Percentiles rank a stretch among this genome's conserved stretches.
Conservation (phyloP, 2,888 invertebrate species). For the Minunthozetes semirufus region DNA sequence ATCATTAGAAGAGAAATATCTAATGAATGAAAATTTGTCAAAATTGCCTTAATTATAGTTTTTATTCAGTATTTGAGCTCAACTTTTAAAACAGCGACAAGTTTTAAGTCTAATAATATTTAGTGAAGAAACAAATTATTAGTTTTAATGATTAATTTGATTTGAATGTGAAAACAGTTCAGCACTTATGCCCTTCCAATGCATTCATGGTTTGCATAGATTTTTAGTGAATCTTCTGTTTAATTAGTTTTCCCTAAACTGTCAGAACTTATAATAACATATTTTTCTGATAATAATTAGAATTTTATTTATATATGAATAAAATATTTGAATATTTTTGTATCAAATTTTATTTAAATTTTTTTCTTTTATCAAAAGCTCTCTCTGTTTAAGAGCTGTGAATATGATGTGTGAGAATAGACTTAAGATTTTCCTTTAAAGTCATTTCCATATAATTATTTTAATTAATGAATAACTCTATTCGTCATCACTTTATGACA, state of each 20-base stretch:
- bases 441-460: no score
- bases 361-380: neutral
- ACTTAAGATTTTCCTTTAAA: no score
- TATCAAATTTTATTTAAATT: no score
- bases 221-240: neutral
- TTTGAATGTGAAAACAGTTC: neutral
- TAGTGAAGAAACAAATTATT: neutral
- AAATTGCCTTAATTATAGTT: neutral
- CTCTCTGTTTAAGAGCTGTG: neutral
- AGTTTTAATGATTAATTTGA: neutral
- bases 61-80: neutral
- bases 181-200: no score
- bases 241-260: no score
- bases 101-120: no score
- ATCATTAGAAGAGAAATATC: neutral
- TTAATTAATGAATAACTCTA: neutral
- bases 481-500: neutral
- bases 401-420: neutral
- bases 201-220: neutral
- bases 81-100: no score
- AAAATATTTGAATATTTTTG: neutral
- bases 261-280: no score
- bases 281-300: neutral
- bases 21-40: neutral
- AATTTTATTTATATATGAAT: constrained; percentile 2